A percentile compares a stretch with the other conserved stretches of the same genome.
These are phyloP conservation scores for Sylvilagus bachmani DNA, from an alignment of 2,113 vertebrate genomes.

Conservation along the genomic window DNA sequence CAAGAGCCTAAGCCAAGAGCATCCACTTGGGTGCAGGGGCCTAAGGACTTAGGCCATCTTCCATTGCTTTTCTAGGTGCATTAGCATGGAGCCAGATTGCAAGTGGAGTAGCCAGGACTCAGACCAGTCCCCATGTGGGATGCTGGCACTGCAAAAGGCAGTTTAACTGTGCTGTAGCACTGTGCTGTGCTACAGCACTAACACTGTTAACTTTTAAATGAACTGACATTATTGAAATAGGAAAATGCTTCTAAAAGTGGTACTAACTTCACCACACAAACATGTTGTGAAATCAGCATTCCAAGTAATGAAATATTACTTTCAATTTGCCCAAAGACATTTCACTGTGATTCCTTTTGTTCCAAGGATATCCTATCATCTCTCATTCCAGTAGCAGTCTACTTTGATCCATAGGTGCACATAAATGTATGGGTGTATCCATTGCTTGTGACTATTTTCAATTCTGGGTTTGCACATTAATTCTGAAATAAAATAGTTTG, in stretches of 20 bases:
- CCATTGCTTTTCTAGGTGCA: no score
- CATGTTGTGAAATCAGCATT: conserved; percentile 47
- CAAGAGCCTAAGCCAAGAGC: no score
- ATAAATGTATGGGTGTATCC: not conserved
- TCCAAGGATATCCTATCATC: not conserved
- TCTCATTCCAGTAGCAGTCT: not conserved
- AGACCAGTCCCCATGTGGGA: no score
- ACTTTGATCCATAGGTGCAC: not conserved
- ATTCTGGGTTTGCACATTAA: conserved; percentile 19
- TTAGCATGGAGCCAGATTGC: no score
- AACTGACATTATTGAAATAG: not conserved
- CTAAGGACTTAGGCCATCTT: no score
- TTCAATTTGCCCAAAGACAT: not conserved
- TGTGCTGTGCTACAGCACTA: no score
- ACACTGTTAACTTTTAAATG: no score
- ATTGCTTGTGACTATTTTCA: conserved; percentile 51
- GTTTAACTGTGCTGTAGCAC: no score
- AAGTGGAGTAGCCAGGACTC: no score
- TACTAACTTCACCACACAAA: conserved; percentile 12
- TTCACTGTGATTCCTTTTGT: not conserved
- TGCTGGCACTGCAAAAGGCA: no score
- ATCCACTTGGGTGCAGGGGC: no score
- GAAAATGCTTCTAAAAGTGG: conserved; percentile 58
- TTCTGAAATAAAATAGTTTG: conserved; percentile 26
- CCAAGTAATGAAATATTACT: conserved; percentile 1